phyloP scores from a whole-genome alignment of 92 coral and sea anemone species.

The Porites rus region DNA sequence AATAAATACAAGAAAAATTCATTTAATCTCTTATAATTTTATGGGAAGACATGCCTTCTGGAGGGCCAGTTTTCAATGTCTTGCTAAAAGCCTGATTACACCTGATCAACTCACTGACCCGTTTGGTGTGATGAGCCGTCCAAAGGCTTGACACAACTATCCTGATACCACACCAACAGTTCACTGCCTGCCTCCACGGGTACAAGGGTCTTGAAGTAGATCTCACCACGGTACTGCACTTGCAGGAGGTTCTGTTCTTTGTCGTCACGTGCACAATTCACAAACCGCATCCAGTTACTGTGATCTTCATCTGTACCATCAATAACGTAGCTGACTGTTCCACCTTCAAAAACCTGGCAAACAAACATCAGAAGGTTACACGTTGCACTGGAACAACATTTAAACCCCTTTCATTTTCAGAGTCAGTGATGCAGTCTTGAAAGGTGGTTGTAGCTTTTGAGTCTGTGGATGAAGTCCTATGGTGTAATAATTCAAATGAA shows the following conservation, averaged over 20 bases:
- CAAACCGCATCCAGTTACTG: conserved; percentile 59
- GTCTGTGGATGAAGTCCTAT: too few species aligned
- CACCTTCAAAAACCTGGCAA: conserved; percentile 27
- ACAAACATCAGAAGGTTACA: too few species aligned
- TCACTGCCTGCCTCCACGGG: conserved; percentile 40
- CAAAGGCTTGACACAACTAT: not conserved
- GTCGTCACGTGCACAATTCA: conserved; percentile 39
- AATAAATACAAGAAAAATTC: too few species aligned
- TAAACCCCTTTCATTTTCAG: too few species aligned
- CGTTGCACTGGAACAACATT: too few species aligned
- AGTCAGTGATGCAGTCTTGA: too few species aligned
- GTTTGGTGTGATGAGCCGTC: conserved; percentile 13
- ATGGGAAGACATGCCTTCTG: too few species aligned
- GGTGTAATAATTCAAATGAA: too few species aligned
- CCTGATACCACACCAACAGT: conserved; percentile 46
- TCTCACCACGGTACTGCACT: conserved; percentile 40
- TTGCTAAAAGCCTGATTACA: not conserved
- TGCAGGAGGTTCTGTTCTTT: conserved; percentile 42
- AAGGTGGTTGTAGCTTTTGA: too few species aligned
- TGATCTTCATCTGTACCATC: conserved; percentile 47
- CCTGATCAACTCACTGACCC: not conserved
- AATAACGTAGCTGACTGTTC: conserved; percentile 7
- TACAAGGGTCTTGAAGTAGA: conserved; percentile 33
- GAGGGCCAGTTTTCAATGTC: too few species aligned
- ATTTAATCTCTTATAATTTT: too few species aligned